Conservation (phyloP, 2,113 vertebrate genomes). For the Panthera tigris region DNA sequence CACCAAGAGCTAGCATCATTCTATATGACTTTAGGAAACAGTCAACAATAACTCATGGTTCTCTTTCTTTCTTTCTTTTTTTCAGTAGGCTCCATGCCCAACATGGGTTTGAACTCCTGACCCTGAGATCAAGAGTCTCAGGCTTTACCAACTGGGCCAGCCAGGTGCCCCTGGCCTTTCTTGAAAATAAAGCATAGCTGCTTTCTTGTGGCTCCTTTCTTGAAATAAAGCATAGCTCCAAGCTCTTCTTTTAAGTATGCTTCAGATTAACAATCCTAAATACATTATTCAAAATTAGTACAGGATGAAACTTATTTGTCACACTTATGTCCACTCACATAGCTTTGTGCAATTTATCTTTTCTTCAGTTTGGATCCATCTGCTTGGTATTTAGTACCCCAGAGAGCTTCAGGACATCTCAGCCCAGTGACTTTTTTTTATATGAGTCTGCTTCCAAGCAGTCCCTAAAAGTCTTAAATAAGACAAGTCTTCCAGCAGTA, state of each 20-base stretch:
- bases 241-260: conserved; percentile 25
- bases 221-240: conserved; percentile 16
- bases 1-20: not conserved
- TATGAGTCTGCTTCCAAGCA: not conserved
- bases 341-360: not conserved
- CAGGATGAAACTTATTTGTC: not conserved
- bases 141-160: not conserved
- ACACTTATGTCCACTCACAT: not conserved
- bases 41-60: not conserved
- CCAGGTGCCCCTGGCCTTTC: not conserved
- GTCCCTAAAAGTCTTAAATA: not conserved
- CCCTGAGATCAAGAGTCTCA: not conserved
- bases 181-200: conserved; percentile 14
- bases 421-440: not conserved
- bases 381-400: not conserved
- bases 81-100: not conserved
- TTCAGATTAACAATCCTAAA: conserved; percentile 21
- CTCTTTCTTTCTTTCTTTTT: not conserved
- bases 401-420: not conserved
- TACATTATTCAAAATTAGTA: not conserved
- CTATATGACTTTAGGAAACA: not conserved
- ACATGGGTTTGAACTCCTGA: not conserved
- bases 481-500: not conserved
- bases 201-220: not conserved
- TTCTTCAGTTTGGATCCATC: not conserved